phyloP scores from a whole-genome alignment of 1,140 invertebrate genomes.

The Bombus waltoni region DNA sequence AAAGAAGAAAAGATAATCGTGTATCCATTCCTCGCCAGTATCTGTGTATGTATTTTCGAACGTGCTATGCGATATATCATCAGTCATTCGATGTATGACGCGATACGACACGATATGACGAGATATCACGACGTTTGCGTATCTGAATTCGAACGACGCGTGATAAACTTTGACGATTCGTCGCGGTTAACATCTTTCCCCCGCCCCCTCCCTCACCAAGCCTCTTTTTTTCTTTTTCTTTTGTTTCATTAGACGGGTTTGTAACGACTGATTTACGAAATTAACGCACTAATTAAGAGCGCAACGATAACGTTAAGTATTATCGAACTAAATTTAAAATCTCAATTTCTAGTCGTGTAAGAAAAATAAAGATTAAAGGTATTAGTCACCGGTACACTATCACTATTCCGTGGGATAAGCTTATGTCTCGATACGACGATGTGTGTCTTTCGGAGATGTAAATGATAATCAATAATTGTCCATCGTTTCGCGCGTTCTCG shows the following conservation, averaged over 20 bases:
- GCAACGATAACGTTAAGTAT: slow-evolving; percentile 33
- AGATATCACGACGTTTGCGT: not conserved
- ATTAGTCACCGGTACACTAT: not conserved
- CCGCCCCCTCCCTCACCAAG: too few relatives aligned
- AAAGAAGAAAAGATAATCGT: slow-evolving; percentile 17
- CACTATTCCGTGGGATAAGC: not conserved
- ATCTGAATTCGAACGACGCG: not conserved
- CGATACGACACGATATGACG: not conserved
- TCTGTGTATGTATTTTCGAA: slow-evolving; percentile 8
- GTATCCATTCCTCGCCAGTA: not conserved
- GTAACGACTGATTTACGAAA: slow-evolving; percentile 19
- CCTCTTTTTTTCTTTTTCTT: not conserved
- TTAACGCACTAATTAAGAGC: slow-evolving; percentile 30
- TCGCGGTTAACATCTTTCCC: not conserved
- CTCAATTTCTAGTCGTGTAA: slow-evolving; percentile 53
- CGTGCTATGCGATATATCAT: not conserved
- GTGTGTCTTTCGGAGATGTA: not conserved
- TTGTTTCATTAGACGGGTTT: not conserved
- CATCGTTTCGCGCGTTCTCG: not conserved
- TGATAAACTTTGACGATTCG: not conserved
- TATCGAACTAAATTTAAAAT: slow-evolving; percentile 41
- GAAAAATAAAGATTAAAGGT: slow-evolving; percentile 13
- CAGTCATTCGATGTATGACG: slow-evolving; percentile 5
- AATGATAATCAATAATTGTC: not conserved
- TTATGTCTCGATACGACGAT: not conserved